These are phyloP conservation scores for Eristalinus aeneus DNA, from an alignment of 2,888 invertebrate species.

Conservation along the genomic window DNA sequence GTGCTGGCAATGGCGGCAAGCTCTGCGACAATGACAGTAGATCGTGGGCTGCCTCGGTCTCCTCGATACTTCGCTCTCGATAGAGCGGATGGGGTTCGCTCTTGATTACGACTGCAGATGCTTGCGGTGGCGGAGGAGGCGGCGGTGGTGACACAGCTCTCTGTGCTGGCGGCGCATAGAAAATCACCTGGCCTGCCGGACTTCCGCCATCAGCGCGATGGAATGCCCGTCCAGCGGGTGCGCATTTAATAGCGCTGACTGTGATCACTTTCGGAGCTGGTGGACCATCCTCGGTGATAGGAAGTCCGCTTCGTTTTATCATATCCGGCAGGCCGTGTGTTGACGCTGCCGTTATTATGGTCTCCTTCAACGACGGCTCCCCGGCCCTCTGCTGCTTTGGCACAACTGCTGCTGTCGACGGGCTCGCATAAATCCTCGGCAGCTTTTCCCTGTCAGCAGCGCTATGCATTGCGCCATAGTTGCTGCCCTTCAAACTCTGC, in stretches of 20 bases:
- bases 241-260: constrained; percentile 60
- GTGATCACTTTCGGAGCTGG: constrained; percentile 56
- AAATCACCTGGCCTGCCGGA: constrained; percentile 77
- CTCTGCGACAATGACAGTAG: constrained; percentile 89
- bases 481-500: constrained; percentile 55
- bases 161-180: constrained; percentile 79
- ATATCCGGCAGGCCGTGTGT: constrained; percentile 60
- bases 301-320: constrained; percentile 57
- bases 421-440: constrained; percentile 44
- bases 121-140: constrained; percentile 24
- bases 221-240: constrained; percentile 9
- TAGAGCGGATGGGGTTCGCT: constrained; percentile 72
- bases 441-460: constrained; percentile 54
- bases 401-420: constrained; percentile 37
- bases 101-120: constrained; percentile 71
- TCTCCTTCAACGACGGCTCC: constrained; percentile 49
- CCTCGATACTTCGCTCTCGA: constrained; percentile 87
- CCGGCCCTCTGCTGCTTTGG: constrained; percentile 44
- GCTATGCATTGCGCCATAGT: constrained; percentile 42
- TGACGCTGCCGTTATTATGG: constrained; percentile 62
- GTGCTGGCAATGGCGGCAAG: constrained; percentile 88
- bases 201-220: constrained; percentile 75
- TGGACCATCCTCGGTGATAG: constrained; percentile 53
- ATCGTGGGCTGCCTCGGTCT: constrained; percentile 94
- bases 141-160: constrained; percentile 65